Evolutionary conservation across 2,888 invertebrate genomes (phyloP).

Genomic region (Uropetala carovei): DNA sequence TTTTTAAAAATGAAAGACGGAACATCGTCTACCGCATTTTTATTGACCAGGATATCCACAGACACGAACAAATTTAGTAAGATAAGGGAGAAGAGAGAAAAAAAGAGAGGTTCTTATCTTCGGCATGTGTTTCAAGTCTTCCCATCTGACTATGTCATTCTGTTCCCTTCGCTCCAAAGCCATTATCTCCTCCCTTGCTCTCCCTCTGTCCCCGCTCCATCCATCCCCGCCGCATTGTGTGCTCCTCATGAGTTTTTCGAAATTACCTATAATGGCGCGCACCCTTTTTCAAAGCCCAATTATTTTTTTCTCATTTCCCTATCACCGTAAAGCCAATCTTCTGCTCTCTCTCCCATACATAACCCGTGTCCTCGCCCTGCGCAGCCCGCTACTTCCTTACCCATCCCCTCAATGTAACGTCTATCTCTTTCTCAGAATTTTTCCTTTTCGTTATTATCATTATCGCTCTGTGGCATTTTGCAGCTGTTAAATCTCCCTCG

Average conservation of each 20-base stretch:
- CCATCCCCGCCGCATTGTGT: constrained; percentile 43
- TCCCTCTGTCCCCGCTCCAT: neutral
- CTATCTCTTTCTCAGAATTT: constrained; percentile 41
- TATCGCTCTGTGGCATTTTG: constrained; percentile 56
- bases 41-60: neutral
- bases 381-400: neutral
- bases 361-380: neutral
- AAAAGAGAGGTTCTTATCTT: constrained; percentile 36
- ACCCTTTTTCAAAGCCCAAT: constrained; percentile 62
- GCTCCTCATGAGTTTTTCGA: constrained; percentile 57
- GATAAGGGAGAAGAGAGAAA: neutral
- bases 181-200: constrained; percentile 7
- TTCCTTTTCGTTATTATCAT: constrained; percentile 56
- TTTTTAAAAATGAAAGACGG: neutral
- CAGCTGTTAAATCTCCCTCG: constrained; percentile 63
- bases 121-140: constrained; percentile 48
- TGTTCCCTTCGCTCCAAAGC: neutral
- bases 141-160: constrained; percentile 51
- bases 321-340: constrained; percentile 63
- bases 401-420: neutral
- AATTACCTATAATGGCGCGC: constrained; percentile 63
- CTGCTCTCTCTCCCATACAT: neutral
- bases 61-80: neutral
- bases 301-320: constrained; percentile 64
- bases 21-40: constrained; percentile 20